Percentiles rank a stretch among this genome's conserved stretches.
Evolutionary conservation across 1,140 invertebrate species (phyloP).

Genomic region (Cotesia chilonis): DNA sequence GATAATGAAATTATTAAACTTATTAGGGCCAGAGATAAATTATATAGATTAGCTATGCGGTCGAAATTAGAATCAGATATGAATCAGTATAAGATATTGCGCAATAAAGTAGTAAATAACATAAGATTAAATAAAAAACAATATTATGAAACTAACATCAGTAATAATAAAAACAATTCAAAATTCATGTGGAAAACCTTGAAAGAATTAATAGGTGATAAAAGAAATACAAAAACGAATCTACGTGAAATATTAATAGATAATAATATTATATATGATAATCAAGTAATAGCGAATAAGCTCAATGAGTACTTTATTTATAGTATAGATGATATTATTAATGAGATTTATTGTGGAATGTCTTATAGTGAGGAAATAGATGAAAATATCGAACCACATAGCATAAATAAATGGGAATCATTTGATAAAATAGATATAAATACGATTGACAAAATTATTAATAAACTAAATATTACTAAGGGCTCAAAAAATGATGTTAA

Average conservation of each 20-base stretch:
- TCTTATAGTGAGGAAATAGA: neutral
- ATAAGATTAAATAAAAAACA: slow-evolving; percentile 19
- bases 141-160: slow-evolving; percentile 31
- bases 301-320: slow-evolving; percentile 23
- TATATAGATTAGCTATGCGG: neutral
- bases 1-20: neutral
- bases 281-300: neutral
- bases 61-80: slow-evolving; percentile 6
- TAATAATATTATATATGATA: neutral
- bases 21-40: neutral
- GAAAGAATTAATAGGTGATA: slow-evolving; percentile 23
- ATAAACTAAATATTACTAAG: slow-evolving; percentile 6
- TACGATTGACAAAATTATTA: no score
- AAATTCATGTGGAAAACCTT: slow-evolving; percentile 30
- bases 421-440: neutral
- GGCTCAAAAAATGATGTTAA: neutral
- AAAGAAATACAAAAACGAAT: slow-evolving; percentile 4
- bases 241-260: neutral
- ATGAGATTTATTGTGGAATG: neutral
- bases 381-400: neutral
- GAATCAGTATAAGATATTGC: slow-evolving; percentile 2
- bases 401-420: slow-evolving; percentile 1
- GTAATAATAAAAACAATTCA: slow-evolving; percentile 20
- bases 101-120: slow-evolving; percentile 12
- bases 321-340: slow-evolving; percentile 4